Evolutionary conservation across 2,797 vertebrate genomes (phyloP).

Genomic region (Hirundo rustica): DNA sequence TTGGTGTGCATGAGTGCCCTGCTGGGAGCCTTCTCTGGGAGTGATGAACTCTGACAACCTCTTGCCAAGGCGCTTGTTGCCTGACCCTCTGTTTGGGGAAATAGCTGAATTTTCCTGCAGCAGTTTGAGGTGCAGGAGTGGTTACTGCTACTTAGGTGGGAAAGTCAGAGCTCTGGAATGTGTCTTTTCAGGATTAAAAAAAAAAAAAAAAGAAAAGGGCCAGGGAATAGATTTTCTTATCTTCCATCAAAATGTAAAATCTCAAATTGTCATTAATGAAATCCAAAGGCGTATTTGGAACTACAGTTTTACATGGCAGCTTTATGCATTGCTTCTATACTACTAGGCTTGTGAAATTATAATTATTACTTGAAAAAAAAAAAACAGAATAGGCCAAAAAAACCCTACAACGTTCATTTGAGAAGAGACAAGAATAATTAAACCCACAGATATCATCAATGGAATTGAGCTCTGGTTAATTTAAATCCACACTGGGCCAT

Average conservation of each 20-base stretch:
- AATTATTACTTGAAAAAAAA: background rate
- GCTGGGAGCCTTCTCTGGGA: background rate
- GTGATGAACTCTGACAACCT: rapidly evolving
- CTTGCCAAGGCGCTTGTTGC: background rate
- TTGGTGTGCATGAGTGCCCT: rapidly evolving
- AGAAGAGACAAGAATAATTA: conserved; percentile 47
- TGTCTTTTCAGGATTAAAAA: background rate
- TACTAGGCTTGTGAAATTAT: conserved; percentile 15
- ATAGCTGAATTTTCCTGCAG: background rate
- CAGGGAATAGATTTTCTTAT: background rate
- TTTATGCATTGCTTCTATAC: conserved; percentile 10
- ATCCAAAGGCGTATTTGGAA: background rate
- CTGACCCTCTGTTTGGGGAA: background rate
- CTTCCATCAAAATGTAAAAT: background rate
- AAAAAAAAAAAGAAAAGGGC: background rate
- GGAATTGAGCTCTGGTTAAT: conserved; percentile 38
- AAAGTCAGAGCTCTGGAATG: background rate
- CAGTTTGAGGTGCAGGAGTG: background rate
- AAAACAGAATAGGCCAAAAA: background rate
- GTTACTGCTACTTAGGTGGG: background rate
- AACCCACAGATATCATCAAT: background rate
- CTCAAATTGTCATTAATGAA: background rate
- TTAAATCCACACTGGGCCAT: conserved; percentile 24
- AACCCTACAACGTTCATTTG: background rate
- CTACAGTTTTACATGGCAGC: background rate